phyloP scores from a whole-genome alignment of 2,797 vertebrate genomes.

The Sarcophilus harrisii region DNA sequence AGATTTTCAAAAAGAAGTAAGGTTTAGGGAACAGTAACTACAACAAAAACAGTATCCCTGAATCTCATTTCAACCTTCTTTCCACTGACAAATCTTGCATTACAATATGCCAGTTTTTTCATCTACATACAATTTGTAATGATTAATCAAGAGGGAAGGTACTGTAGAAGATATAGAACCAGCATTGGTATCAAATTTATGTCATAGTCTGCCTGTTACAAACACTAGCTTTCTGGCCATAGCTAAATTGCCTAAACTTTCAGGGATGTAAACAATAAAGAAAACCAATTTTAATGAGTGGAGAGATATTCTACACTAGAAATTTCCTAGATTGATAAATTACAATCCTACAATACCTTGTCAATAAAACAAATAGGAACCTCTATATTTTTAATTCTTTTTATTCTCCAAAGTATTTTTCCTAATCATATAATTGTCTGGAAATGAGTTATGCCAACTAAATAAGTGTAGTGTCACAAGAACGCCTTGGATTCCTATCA shows the following conservation, averaged over 20 bases:
- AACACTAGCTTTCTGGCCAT: background rate
- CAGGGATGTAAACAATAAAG: background rate
- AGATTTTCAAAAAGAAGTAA: background rate
- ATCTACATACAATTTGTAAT: slow-evolving; percentile 22
- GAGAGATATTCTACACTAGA: background rate
- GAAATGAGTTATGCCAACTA: background rate
- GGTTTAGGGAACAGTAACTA: background rate
- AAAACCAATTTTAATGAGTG: background rate
- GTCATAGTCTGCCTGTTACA: background rate
- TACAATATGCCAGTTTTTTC: background rate
- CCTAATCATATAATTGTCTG: background rate
- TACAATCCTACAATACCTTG: background rate
- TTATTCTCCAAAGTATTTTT: slow-evolving; percentile 4
- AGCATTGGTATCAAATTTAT: background rate
- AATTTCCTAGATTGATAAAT: background rate
- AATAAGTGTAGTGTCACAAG: background rate
- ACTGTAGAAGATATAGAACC: background rate
- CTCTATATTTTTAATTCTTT: background rate
- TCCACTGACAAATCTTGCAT: background rate
- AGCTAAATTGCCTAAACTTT: background rate
- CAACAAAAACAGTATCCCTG: background rate
- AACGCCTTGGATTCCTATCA: background rate
- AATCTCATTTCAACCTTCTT: slow-evolving; percentile 16
- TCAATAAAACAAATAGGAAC: background rate
- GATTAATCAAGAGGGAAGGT: background rate